phyloP scores from a whole-genome alignment of 1,140 invertebrate species.

The Leptopilina boulardi region DNA sequence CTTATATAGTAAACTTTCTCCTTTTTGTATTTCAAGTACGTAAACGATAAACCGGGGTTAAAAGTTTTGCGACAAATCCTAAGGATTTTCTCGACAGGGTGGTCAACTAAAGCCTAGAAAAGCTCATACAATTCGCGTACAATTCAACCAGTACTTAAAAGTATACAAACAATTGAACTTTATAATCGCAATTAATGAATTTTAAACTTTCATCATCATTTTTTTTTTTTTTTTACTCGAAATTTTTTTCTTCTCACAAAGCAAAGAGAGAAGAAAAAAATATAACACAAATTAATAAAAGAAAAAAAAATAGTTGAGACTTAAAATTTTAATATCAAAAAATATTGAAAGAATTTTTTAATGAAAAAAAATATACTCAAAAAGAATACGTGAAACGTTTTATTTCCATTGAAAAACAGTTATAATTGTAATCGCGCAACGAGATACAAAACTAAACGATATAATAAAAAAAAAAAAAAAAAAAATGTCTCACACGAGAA shows the following conservation, averaged over 20 bases:
- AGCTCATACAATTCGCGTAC: neutral
- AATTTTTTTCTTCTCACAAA: neutral
- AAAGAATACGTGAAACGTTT: too few relatives aligned
- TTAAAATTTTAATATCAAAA: too few relatives aligned
- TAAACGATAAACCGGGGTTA: conserved; percentile 25
- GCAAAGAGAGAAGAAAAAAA: neutral
- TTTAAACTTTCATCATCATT: neutral
- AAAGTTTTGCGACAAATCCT: conserved; percentile 26
- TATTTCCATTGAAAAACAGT: too few relatives aligned
- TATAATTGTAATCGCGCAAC: neutral
- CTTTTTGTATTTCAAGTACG: conserved; percentile 25
- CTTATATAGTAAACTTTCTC: neutral
- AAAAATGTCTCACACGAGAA: neutral
- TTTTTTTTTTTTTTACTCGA: neutral
- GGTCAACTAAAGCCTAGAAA: neutral
- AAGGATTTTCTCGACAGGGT: conserved; percentile 3
- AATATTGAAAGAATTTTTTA: too few relatives aligned
- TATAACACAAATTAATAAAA: too few relatives aligned
- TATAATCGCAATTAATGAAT: neutral
- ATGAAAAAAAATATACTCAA: too few relatives aligned
- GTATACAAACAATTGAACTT: conserved; percentile 20
- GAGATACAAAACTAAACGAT: neutral
- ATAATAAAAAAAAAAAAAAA: neutral
- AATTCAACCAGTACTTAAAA: neutral
- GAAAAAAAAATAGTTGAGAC: too few relatives aligned